Evolutionary conservation across 2,888 invertebrate species (phyloP), one percentile per base, ranked within the genome.

Genomic region (Orthosia cruda): DNA sequence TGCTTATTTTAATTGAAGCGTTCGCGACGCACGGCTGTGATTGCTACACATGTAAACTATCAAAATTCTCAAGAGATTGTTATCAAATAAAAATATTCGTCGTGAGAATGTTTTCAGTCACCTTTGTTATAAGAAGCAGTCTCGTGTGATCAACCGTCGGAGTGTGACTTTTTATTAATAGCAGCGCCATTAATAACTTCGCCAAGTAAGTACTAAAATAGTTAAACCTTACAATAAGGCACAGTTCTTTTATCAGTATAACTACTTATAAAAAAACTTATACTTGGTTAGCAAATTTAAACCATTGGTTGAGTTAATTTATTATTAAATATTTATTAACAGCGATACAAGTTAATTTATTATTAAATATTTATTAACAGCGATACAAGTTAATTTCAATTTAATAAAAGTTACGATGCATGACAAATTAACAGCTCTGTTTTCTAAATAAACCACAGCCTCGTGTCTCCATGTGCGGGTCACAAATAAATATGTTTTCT

Each of bases 1-100:
- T 83, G 80, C 77, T 94, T 94, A 94, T 92, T 94, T 90, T 91
- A 89, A 92, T 92, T 90, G 89, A 87, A 88, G 86, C 93, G 85
- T 88, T 91, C 91, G 89, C 77, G 86, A 86, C 90, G 90, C 86
- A 89, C 87, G 90, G 92, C 73, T 77, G 87, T 80, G 81, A 84
- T 85, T 88, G 85, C 89, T 69, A 85, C 80, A 78, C 75, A 84
- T 74, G 83, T 77, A 73, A 80, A 80, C 72, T 73, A 71, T 77
- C 67, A 67, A 80, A 82, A 80, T 80, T 84, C 74, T 81, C 82
- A 71, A 78, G 78, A 84, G 74, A 77, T 77, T 64, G 55, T 63
- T 77, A 83, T 69, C 77, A 65, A 15, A 59, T 57, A 71, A 67
- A 55, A 61, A 57, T 74, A 74, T 71, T 74, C 50, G 58, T 67